phyloP scores from a whole-genome alignment of 2,888 invertebrate genomes.

The Holacanthella duospinosa region DNA sequence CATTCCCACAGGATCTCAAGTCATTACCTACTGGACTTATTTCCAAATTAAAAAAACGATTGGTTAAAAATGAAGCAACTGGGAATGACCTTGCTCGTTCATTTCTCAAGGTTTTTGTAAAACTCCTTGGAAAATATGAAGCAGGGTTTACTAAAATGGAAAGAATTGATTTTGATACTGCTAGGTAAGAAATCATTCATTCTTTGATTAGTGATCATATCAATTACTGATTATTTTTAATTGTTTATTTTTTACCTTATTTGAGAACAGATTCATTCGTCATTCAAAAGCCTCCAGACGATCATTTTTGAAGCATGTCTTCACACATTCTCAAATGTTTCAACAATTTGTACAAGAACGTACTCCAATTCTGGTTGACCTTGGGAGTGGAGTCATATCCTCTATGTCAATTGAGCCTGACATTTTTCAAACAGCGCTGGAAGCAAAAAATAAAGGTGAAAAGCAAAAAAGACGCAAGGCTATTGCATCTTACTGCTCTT shows the following conservation, averaged over 20 bases:
- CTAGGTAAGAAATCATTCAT: not conserved
- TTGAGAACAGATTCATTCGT: constrained; percentile 1
- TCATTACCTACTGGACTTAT: not conserved
- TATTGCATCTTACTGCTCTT: not conserved
- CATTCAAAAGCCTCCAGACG: not conserved
- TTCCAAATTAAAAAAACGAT: not conserved
- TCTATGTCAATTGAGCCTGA: not conserved
- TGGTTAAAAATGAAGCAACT: not conserved
- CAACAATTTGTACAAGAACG: constrained; percentile 8
- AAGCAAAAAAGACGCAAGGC: not conserved
- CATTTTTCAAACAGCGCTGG: not conserved
- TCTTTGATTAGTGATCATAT: not conserved
- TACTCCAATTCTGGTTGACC: not conserved
- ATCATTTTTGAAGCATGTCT: not conserved
- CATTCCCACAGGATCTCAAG: constrained; percentile 3
- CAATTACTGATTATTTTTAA: not conserved
- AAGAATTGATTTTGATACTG: not conserved
- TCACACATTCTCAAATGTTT: constrained; percentile 4
- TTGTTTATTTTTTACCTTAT: too few species aligned
- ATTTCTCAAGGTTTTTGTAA: constrained; percentile 8
- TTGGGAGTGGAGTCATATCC: not conserved
- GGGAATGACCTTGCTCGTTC: not conserved
- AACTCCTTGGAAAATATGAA: not conserved
- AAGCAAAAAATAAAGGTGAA: not conserved
- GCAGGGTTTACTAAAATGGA: not conserved